These are phyloP conservation scores for Eulithis testata DNA, from an alignment of 2,888 invertebrate genomes.

Conservation along the genomic window DNA sequence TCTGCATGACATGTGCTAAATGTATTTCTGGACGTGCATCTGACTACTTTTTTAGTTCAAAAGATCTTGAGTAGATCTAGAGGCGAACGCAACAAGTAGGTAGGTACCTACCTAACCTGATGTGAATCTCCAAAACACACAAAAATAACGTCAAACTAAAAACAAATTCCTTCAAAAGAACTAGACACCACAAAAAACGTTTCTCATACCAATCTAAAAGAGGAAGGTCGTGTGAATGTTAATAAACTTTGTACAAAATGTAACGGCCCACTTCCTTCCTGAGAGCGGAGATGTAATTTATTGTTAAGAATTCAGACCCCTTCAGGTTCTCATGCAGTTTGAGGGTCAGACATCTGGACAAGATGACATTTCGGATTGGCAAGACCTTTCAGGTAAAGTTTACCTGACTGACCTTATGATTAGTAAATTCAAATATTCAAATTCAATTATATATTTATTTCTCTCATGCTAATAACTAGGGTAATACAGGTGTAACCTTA, in stretches of 20 bases:
- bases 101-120: background rate
- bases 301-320: constrained; percentile 20
- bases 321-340: constrained; percentile 11
- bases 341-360: constrained; percentile 20
- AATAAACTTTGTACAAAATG: constrained; percentile 43
- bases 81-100: too few relatives aligned
- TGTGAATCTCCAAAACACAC: constrained; percentile 7
- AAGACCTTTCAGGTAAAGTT: too few relatives aligned
- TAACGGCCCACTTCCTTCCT: constrained; percentile 61
- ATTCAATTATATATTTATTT: too few relatives aligned
- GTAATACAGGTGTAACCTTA: too few relatives aligned
- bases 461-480: too few relatives aligned
- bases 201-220: constrained; percentile 33
- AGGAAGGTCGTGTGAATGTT: constrained; percentile 44
- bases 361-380: background rate
- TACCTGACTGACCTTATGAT: too few relatives aligned
- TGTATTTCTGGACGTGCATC: too few relatives aligned
- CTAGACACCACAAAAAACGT: constrained; percentile 28
- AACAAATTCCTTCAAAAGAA: constrained; percentile 25
- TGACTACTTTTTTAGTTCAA: too few relatives aligned
- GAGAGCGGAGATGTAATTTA: constrained; percentile 35
- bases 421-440: too few relatives aligned
- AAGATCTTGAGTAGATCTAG: too few relatives aligned
- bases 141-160: constrained; percentile 15
- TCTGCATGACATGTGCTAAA: too few relatives aligned